Base-by-base conservation (phyloP, 2,797 vertebrate species). In the Pseudochromis fuscus region DNA sequence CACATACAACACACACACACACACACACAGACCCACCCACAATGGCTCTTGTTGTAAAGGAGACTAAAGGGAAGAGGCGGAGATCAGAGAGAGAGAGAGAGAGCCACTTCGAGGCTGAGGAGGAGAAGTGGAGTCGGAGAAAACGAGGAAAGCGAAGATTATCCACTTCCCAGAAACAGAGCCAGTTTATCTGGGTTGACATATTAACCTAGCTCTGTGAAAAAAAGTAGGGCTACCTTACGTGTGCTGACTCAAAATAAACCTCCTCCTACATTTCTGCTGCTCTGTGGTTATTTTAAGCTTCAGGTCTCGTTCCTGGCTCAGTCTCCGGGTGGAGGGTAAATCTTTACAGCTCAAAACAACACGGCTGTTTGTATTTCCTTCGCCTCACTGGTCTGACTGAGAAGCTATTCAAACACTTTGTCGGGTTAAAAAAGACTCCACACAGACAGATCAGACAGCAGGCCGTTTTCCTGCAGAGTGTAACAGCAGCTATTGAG, bases 341-440 rank as follows among this genome's bases (percentile, higher is more conserved):
- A 79, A 77, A 72, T 69, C 72, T 69, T 52, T 2, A 21, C 52
- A 10, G 77, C 58, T 72, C 40, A 60, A 63, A 62, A 67, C 25
- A 64, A 61, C 75, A 44, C 7, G 35, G 74, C 76, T 85, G 67
- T 91, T 88, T 89, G 84, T 83, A 72, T 76, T 87, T 81, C 69
- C 70, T 79, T 69, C 84, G 67, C 57, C 58, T 62, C 42, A 56
- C 49, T 70, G 75, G 70, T 82, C 48, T 37, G 67, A 67, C 77
- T 49, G 31, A n/a, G 60, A 65, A 73, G 67, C 83, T 89, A 78
- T 86, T 88, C 82, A 93, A 92, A 91, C 84, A 90, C 49, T 33
- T 31, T 2, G 74, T 31, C 78, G 89, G 37, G 50, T 80, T 85
- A 90, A 88, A 88, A 71, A 51, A 46, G 19, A 55, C 46, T 56